Conservation (phyloP, 2,113 vertebrate species). For the Passerina amoena region DNA sequence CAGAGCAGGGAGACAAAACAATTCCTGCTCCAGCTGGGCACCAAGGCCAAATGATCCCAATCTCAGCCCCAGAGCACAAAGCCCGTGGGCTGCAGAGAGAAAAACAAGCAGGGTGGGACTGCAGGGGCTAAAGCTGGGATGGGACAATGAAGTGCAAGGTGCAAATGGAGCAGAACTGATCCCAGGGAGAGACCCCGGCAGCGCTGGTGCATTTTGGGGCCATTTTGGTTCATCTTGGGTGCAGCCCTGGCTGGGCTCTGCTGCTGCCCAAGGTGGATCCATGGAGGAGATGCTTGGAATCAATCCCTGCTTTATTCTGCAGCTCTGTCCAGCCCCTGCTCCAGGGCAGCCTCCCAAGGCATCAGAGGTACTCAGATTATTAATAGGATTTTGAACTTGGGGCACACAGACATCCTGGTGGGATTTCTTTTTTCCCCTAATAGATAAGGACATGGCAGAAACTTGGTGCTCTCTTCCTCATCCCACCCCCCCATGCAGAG, state of each 20-base stretch:
- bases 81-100: background rate
- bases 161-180: background rate
- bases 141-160: background rate
- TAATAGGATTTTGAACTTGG: background rate
- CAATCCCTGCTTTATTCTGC: background rate
- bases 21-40: background rate
- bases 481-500: background rate
- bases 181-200: background rate
- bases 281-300: background rate
- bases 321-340: background rate
- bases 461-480: background rate
- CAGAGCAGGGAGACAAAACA: background rate
- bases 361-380: background rate
- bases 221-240: background rate
- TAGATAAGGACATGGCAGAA: background rate
- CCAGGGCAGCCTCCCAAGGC: background rate
- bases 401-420: background rate
- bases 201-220: background rate
- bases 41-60: background rate
- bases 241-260: background rate
- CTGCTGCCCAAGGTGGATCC: background rate
- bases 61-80: background rate
- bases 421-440: background rate
- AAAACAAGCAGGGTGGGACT: background rate
- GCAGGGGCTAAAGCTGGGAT: background rate